Evolutionary conservation across 2,888 invertebrate genomes (phyloP).

Genomic region (Calliscelio sp.): DNA sequence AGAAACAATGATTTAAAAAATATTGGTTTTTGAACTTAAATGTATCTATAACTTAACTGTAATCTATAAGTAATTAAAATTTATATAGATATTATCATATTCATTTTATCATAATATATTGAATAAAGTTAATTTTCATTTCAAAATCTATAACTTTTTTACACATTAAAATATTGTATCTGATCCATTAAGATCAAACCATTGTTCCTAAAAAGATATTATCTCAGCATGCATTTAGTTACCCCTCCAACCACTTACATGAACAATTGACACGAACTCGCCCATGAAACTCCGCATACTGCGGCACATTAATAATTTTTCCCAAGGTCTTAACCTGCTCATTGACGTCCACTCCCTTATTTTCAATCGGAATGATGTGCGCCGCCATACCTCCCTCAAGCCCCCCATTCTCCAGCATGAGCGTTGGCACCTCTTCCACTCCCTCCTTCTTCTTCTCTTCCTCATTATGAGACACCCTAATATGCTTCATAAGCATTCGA

Average conservation of each 20-base stretch:
- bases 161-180: no score
- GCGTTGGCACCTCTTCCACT: background rate
- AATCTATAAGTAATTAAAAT: no score
- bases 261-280: slow-evolving; percentile 38
- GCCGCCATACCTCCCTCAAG: background rate
- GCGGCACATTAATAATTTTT: slow-evolving; percentile 34
- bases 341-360: background rate
- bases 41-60: background rate
- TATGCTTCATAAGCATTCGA: slow-evolving; percentile 75
- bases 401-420: background rate
- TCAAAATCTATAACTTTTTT: no score
- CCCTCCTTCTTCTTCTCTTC: background rate
- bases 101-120: no score
- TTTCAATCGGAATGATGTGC: slow-evolving; percentile 50
- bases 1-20: no score
- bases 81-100: no score
- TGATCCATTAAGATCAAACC: no score
- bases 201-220: no score
- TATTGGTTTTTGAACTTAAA: background rate
- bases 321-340: slow-evolving; percentile 37
- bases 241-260: slow-evolving; percentile 45
- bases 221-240: no score
- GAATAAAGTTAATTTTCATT: no score
- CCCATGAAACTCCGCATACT: slow-evolving; percentile 5
- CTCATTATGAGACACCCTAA: slow-evolving; percentile 25